A percentile compares a stretch with the other conserved stretches of the same genome.
Evolutionary conservation across 2,888 invertebrate species (phyloP).

Genomic region (Saturnia japonica): DNA sequence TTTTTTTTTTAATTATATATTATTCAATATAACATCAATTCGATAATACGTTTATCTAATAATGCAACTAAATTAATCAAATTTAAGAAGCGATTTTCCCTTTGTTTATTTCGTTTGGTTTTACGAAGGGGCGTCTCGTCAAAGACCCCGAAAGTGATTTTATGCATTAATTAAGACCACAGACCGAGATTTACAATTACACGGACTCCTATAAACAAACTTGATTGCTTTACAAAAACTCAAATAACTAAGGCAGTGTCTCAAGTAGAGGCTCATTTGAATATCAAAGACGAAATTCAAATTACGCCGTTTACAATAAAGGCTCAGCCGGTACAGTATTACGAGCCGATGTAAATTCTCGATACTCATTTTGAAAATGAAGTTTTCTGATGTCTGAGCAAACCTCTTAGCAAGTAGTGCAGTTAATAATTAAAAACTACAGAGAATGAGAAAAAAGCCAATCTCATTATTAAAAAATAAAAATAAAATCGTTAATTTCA

Average conservation of each 20-base stretch:
- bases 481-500: no score
- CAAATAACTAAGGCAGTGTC: slow-evolving; percentile 82
- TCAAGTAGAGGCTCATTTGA: slow-evolving; percentile 81
- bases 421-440: not conserved
- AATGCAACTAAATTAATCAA: slow-evolving; percentile 43
- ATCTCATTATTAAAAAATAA: no score
- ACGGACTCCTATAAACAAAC: slow-evolving; percentile 78
- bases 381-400: slow-evolving; percentile 69
- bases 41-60: not conserved
- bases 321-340: slow-evolving; percentile 77
- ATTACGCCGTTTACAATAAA: slow-evolving; percentile 82
- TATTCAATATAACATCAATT: not conserved
- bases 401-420: slow-evolving; percentile 43
- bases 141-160: slow-evolving; percentile 68
- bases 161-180: slow-evolving; percentile 78
- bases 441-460: not conserved
- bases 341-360: slow-evolving; percentile 81
- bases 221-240: slow-evolving; percentile 83
- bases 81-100: slow-evolving; percentile 43
- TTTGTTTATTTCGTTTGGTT: slow-evolving; percentile 56
- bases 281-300: slow-evolving; percentile 82
- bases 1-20: not conserved
- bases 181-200: slow-evolving; percentile 80
- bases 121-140: slow-evolving; percentile 53
- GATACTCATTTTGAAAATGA: slow-evolving; percentile 80